These are phyloP conservation scores for Pampusana beccarii DNA, from an alignment of 2,113 vertebrate genomes.

Conservation along the genomic window DNA sequence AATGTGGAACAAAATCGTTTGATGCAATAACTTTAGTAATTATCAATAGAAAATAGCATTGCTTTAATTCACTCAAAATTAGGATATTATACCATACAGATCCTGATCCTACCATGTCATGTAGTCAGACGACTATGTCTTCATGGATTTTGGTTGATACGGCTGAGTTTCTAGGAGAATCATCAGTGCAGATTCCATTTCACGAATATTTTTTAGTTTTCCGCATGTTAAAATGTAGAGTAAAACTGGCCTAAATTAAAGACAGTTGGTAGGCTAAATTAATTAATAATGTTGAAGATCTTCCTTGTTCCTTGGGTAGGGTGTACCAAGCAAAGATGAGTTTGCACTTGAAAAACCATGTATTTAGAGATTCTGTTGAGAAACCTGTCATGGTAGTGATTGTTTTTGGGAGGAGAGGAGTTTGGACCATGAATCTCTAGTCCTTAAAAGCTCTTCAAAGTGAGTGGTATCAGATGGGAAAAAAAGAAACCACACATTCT, in stretches of 20 bases:
- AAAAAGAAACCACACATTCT: background rate
- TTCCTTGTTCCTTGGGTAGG: background rate
- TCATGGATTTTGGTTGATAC: background rate
- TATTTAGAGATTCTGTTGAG: background rate
- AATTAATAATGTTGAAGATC: background rate
- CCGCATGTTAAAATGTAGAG: background rate
- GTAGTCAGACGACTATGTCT: background rate
- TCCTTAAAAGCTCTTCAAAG: background rate
- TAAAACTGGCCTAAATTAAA: background rate
- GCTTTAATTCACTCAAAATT: background rate
- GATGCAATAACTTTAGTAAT: background rate
- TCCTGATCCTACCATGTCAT: background rate
- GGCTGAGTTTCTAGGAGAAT: background rate
- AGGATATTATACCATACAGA: background rate
- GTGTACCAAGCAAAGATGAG: background rate
- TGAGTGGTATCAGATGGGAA: background rate
- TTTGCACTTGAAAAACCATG: background rate
- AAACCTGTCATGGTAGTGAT: background rate
- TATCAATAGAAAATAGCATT: background rate
- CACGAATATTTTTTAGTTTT: background rate
- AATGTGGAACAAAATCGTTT: background rate
- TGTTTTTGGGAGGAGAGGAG: background rate
- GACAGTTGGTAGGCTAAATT: background rate
- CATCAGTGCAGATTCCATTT: background rate
- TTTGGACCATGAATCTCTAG: background rate